Conservation (phyloP, 2,888 invertebrate species). For the Acleris holmiana region DNA sequence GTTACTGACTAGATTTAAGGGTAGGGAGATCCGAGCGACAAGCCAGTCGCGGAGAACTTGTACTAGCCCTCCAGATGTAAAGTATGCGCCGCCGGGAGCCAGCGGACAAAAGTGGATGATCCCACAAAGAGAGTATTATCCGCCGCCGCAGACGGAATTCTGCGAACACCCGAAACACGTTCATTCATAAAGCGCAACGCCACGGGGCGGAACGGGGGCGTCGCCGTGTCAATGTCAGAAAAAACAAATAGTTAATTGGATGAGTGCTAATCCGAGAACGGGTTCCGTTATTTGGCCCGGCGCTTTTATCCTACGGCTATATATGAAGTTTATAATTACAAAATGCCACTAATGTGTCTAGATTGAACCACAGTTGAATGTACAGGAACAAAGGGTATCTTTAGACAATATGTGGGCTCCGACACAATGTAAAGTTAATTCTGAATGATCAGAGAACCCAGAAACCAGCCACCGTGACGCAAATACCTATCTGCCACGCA, state of each 20-base stretch:
- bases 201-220: constrained; percentile 58
- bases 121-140: constrained; percentile 52
- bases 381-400: not conserved
- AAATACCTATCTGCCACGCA: constrained; percentile 14
- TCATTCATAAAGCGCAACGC: constrained; percentile 66
- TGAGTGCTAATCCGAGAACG: constrained; percentile 21
- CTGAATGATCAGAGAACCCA: constrained; percentile 20
- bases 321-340: constrained; percentile 6
- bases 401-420: not conserved
- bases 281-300: constrained; percentile 28
- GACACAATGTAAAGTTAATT: constrained; percentile 3
- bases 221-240: constrained; percentile 54
- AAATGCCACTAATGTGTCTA: not conserved
- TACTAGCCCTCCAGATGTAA: too few species aligned
- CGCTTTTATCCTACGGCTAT: not conserved
- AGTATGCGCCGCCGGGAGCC: constrained; percentile 18
- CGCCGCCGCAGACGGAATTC: constrained; percentile 50
- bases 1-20: too few species aligned
- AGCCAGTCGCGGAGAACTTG: too few species aligned
- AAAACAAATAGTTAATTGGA: constrained; percentile 51
- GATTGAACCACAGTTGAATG: constrained; percentile 1
- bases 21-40: too few species aligned
- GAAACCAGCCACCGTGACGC: constrained; percentile 27
- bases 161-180: constrained; percentile 64
- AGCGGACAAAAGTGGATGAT: constrained; percentile 48